A percentile compares a stretch with the other conserved stretches of the same genome.
phyloP scores from a whole-genome alignment of 2,888 invertebrate species.

The Sinohyriopsis cumingii region DNA sequence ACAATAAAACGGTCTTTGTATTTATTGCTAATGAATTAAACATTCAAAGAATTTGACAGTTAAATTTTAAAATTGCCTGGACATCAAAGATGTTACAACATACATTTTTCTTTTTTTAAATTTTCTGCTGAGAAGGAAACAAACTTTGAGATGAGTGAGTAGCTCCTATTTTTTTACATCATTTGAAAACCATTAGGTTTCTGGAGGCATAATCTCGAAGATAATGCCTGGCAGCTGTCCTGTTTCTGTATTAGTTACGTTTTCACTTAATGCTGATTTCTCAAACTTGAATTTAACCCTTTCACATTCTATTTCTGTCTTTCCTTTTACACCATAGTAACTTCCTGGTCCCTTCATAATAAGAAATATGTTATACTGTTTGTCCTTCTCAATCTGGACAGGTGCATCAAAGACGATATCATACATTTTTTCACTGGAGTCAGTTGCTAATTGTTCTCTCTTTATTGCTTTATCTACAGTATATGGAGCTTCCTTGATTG shows the following conservation, averaged over 20 bases:
- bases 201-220: not conserved
- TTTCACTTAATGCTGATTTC: slow-evolving; percentile 14
- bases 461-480: slow-evolving; percentile 4
- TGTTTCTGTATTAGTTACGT: slow-evolving; percentile 16
- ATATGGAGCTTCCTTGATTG: slow-evolving; percentile 8
- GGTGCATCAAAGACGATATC: slow-evolving; percentile 20
- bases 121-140: no score
- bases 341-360: slow-evolving; percentile 22
- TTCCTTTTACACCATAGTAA: slow-evolving; percentile 21
- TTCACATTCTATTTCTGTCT: slow-evolving; percentile 3
- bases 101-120: no score
- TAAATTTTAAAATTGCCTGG: no score
- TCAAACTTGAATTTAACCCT: slow-evolving; percentile 19
- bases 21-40: no score
- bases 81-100: no score
- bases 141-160: no score
- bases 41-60: no score
- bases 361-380: slow-evolving; percentile 12
- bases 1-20: no score
- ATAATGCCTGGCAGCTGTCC: slow-evolving; percentile 29
- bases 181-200: no score
- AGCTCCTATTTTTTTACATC: no score
- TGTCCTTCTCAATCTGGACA: slow-evolving; percentile 7
- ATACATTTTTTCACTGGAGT: slow-evolving; percentile 24
- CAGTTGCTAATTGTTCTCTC: slow-evolving; percentile 13